Evolutionary conservation across 2,113 vertebrate species (phyloP), one percentile per base, ranked within the genome.

Genomic region (Ranitomeya imitator): DNA sequence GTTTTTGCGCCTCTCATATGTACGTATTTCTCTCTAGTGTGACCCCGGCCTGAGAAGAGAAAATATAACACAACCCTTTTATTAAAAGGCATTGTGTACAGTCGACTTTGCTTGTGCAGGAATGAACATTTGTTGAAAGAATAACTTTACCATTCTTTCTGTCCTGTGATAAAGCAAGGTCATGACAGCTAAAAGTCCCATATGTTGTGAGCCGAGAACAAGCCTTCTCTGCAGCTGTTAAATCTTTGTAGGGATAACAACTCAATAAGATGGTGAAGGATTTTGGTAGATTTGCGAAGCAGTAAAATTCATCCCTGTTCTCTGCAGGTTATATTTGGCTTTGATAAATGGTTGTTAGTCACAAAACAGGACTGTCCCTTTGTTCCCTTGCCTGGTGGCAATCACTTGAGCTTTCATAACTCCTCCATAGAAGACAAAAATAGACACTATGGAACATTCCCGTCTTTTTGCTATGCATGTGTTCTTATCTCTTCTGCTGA

Each of bases 371-470:
- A 45, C 69, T 88, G 69, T 60, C 71, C 79, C 86, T 88, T 88
- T 88, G 86, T 88, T 88, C 57, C 59, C 57, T 61, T 88, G 79
- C 76, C 79, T 88, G 86, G 86, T 88, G 86, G 86, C 86, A 83
- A 63, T 83, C 86, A 61, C 52, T 83, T 69, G 14, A 23, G 11
- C 54, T 76, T 74, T 57, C 23, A 52, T 73, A 21, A 45, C 26
- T 81, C 85, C 79, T 81, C 78, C 79, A 83, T 83, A 82, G 79
- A 79, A 51, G 65, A 67, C 90, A 86, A 86, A 94, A 94, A 93
- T 93, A 94, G 90, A 51, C 18, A 18, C 69, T 65, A 69, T 31
- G 79, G 90, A 89, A 89, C 88, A 89, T 90, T 89, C 88, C 79
- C 21, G 54, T 86, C 81, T 0, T 7, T 37, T 73, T 86, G 80